phyloP scores from a whole-genome alignment of 2,113 vertebrate species.

The Protomyctophum bolini region DNA sequence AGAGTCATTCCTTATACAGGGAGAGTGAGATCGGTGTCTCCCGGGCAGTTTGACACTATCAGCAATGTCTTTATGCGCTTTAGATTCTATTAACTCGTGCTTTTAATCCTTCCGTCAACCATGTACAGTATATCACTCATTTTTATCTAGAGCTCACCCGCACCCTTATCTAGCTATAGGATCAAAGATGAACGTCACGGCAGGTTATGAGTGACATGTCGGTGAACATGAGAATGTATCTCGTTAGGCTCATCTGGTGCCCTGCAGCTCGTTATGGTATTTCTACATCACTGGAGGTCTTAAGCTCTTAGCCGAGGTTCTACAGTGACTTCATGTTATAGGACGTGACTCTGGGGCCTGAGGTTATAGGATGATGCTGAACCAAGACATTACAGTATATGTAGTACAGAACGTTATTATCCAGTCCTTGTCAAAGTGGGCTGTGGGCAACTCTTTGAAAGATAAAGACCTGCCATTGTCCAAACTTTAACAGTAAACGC shows the following conservation, averaged over 20 bases:
- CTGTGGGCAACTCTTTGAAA: too few species aligned
- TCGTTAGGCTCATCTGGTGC: constrained; percentile 29
- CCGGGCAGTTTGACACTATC: constrained; percentile 1
- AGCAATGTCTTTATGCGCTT: neutral
- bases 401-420: too few species aligned
- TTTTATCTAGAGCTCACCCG: constrained; percentile 14
- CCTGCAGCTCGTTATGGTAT: constrained; percentile 1
- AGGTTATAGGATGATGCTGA: neutral
- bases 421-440: too few species aligned
- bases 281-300: constrained; percentile 20
- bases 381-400: neutral
- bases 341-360: neutral
- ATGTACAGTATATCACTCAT: constrained; percentile 12
- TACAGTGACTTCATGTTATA: neutral
- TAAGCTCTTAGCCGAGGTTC: neutral
- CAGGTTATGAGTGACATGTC: constrained; percentile 27
- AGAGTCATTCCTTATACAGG: neutral
- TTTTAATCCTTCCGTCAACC: constrained; percentile 16
- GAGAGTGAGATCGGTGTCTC: neutral
- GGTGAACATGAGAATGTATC: constrained; percentile 13
- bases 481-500: too few species aligned
- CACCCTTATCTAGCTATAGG: constrained; percentile 25
- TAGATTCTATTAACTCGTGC: neutral
- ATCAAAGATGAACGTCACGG: constrained; percentile 29
- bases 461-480: too few species aligned